These are phyloP conservation scores for Stenopsyche tienmushanensis DNA, from an alignment of 1,140 invertebrate species.

Conservation along the genomic window DNA sequence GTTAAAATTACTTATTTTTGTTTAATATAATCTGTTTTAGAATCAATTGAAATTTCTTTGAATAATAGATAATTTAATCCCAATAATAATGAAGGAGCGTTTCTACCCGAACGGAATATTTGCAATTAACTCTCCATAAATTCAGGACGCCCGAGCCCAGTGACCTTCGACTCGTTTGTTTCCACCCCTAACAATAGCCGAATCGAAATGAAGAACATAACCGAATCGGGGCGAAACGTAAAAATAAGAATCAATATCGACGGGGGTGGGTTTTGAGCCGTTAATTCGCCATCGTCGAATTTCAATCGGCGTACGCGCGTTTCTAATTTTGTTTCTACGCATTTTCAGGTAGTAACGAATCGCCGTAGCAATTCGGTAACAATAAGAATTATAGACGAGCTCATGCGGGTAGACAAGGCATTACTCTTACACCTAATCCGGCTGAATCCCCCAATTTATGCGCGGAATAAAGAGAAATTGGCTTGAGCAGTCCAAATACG, in stretches of 20 bases:
- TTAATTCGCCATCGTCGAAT: constrained; percentile 9
- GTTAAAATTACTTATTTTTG: too few species aligned
- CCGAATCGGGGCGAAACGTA: too few species aligned
- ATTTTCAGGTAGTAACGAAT: constrained; percentile 31
- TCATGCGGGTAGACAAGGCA: constrained; percentile 38
- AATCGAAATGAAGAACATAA: too few species aligned
- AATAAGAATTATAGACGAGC: constrained; percentile 40
- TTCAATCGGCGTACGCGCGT: constrained; percentile 19
- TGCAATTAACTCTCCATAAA: too few species aligned
- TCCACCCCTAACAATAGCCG: too few species aligned
- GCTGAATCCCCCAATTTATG: constrained; percentile 41
- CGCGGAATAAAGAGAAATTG: constrained; percentile 38
- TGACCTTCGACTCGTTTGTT: neutral
- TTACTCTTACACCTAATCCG: constrained; percentile 40
- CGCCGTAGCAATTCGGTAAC: constrained; percentile 34
- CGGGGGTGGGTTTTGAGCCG: neutral
- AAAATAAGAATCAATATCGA: constrained; percentile 5
- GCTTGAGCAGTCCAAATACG: constrained; percentile 33
- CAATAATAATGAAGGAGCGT: too few species aligned
- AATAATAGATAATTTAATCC: too few species aligned
- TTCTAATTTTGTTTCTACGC: constrained; percentile 37
- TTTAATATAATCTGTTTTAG: too few species aligned
- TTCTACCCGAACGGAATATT: too few species aligned
- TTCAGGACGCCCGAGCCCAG: too few species aligned
- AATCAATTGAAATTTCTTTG: too few species aligned